These are phyloP conservation scores for Diabrotica virgifera DNA, from an alignment of 1,140 invertebrate genomes.

Conservation along the genomic window DNA sequence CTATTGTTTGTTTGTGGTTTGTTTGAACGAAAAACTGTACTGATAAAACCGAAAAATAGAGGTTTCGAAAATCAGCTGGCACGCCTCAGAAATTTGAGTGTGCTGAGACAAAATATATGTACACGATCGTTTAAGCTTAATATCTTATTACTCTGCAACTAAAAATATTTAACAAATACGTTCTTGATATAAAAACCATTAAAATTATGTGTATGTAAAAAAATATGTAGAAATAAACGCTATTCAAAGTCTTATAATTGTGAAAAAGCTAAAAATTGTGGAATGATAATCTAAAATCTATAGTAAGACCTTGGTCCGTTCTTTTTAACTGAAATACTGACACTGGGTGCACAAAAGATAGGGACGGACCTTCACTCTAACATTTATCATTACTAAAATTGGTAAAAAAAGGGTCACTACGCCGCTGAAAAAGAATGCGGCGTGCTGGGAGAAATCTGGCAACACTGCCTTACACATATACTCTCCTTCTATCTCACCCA, in stretches of 20 bases:
- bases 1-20: slow-evolving; percentile 46
- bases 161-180: slow-evolving; percentile 49
- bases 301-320: slow-evolving; percentile 41
- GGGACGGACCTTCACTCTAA: too few species aligned
- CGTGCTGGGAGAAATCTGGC: too few species aligned
- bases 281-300: slow-evolving; percentile 44
- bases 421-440: too few species aligned
- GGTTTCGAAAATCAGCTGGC: slow-evolving; percentile 36
- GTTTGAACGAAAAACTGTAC: slow-evolving; percentile 33
- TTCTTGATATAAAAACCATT: slow-evolving; percentile 44
- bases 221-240: slow-evolving; percentile 46
- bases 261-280: slow-evolving; percentile 37
- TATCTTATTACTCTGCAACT: slow-evolving; percentile 39
- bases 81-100: slow-evolving; percentile 44
- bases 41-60: slow-evolving; percentile 28
- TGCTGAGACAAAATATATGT: slow-evolving; percentile 41
- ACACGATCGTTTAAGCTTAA: slow-evolving; percentile 42
- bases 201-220: slow-evolving; percentile 47
- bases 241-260: slow-evolving; percentile 45
- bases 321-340: slow-evolving; percentile 42
- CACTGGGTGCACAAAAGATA: slow-evolving; percentile 35
- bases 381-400: too few species aligned
- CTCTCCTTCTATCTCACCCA: too few species aligned
- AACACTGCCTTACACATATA: too few species aligned
- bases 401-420: too few species aligned